Evolutionary conservation across 1,140 invertebrate genomes (phyloP).

Genomic region (Pseudoatta argentina): DNA sequence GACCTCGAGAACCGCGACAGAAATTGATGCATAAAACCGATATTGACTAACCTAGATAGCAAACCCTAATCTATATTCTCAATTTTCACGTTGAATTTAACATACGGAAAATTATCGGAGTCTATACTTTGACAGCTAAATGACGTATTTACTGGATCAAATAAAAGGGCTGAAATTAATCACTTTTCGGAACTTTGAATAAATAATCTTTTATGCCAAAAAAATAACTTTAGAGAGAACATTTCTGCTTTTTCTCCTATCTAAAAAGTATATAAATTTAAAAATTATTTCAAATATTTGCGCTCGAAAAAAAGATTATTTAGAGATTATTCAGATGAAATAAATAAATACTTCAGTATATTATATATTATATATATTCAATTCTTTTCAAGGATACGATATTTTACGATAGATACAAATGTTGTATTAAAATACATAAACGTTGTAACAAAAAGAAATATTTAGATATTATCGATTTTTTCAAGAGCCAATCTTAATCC

Average conservation of each 20-base stretch:
- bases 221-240: background rate
- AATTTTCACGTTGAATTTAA: slow-evolving; percentile 27
- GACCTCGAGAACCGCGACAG: slow-evolving; percentile 1
- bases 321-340: too few species aligned
- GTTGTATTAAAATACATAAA: background rate
- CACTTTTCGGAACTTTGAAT: background rate
- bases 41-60: slow-evolving; percentile 24
- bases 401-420: background rate
- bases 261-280: background rate
- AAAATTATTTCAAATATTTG: background rate
- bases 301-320: background rate
- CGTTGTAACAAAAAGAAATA: background rate
- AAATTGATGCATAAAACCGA: slow-evolving; percentile 44
- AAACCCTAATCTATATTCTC: background rate
- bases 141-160: background rate
- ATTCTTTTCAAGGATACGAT: background rate
- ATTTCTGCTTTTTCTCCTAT: background rate
- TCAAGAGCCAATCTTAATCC: background rate
- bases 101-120: background rate
- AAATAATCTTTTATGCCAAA: background rate
- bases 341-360: too few species aligned
- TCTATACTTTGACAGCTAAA: background rate
- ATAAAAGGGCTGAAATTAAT: background rate
- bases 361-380: too few species aligned
- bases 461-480: background rate